phyloP scores from a whole-genome alignment of 2,888 invertebrate species.

The Catocala nupta region DNA sequence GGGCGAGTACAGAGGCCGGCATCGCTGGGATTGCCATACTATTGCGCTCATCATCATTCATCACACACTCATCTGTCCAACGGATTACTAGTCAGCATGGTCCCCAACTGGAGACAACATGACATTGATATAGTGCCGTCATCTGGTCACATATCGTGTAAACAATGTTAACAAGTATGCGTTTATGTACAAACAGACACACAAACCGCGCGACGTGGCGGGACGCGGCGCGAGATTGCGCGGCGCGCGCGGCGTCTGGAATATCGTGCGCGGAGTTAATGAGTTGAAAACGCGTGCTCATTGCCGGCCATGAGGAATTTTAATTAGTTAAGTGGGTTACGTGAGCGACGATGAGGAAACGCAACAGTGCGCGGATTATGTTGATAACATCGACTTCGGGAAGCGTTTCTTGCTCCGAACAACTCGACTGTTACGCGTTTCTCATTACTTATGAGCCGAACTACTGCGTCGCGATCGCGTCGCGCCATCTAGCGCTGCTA shows the following conservation, averaged over 20 bases:
- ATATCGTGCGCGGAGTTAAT: conserved; percentile 61
- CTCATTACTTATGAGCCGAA: conserved; percentile 31
- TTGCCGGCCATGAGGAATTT: conserved; percentile 73
- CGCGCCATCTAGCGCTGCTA: conserved; percentile 9
- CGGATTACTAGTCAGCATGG: neutral
- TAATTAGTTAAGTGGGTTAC: conserved; percentile 76
- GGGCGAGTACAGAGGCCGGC: too few relatives aligned
- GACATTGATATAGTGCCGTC: neutral
- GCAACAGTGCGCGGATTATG: conserved; percentile 65
- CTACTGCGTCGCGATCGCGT: conserved; percentile 13
- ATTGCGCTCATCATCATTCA: neutral
- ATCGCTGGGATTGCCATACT: neutral
- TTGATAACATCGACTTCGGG: conserved; percentile 54
- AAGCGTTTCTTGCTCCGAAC: conserved; percentile 47
- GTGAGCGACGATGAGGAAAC: conserved; percentile 63
- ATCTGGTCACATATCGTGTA: neutral
- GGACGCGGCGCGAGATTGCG: conserved; percentile 9
- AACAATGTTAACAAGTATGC: conserved; percentile 2
- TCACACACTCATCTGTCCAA: neutral
- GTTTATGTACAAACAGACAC: conserved; percentile 3
- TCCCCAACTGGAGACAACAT: neutral
- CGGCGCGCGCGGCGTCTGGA: conserved; percentile 27
- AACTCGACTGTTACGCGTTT: conserved; percentile 34
- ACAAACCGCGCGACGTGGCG: conserved; percentile 2
- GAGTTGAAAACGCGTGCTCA: conserved; percentile 71